phyloP scores from a whole-genome alignment of 2,113 vertebrate genomes.

The Abramis brama region DNA sequence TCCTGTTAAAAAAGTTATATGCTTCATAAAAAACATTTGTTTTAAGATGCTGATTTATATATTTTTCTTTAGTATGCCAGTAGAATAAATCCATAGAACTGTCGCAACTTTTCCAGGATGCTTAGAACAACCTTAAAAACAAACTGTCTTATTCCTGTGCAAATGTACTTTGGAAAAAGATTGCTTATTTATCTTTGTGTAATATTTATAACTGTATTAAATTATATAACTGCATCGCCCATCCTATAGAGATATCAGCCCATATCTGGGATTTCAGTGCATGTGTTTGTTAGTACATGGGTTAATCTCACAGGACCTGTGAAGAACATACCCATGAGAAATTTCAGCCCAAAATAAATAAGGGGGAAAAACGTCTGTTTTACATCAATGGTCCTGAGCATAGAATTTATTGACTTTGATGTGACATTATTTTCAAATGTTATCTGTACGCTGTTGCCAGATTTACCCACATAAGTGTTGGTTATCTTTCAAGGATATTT shows the following conservation, averaged over 20 bases:
- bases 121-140: background rate
- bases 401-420: background rate
- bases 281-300: background rate
- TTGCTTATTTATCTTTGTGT: too few relatives aligned
- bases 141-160: background rate
- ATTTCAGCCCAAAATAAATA: background rate
- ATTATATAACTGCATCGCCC: background rate
- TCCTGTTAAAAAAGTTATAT: background rate
- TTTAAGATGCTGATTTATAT: background rate
- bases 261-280: background rate
- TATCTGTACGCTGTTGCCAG: background rate
- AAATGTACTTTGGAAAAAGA: background rate
- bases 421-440: background rate
- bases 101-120: background rate
- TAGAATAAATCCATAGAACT: too few relatives aligned
- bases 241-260: too few relatives aligned
- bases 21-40: background rate
- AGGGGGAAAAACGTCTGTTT: background rate
- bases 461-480: background rate
- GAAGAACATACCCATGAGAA: background rate
- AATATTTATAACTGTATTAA: background rate
- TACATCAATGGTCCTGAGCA: background rate
- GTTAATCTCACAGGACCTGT: background rate
- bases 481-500: background rate
- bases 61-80: background rate